Percentiles rank a stretch among this genome's conserved stretches.
phyloP scores from a whole-genome alignment of 2,888 invertebrate species.

The Lasius fuliginosus region DNA sequence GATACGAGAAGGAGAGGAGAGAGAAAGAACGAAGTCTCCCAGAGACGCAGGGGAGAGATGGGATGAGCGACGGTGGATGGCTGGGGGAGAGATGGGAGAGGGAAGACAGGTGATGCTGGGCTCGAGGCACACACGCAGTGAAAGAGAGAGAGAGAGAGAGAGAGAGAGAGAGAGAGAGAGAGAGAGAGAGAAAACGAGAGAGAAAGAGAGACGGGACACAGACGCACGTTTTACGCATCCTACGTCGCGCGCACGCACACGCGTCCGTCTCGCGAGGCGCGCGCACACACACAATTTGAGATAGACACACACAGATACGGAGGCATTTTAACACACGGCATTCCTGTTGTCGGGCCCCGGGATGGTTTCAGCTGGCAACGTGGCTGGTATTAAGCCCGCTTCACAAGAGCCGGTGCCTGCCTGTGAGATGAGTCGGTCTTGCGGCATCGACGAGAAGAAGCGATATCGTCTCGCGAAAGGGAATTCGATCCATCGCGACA shows the following conservation, averaged over 20 bases:
- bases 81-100: slow-evolving; percentile 71
- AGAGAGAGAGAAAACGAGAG: neutral
- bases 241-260: slow-evolving; percentile 73
- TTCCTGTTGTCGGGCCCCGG: slow-evolving; percentile 84
- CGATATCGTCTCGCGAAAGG: slow-evolving; percentile 71
- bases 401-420: slow-evolving; percentile 70
- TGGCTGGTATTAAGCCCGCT: slow-evolving; percentile 81
- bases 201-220: slow-evolving; percentile 57
- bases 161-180: slow-evolving; percentile 32
- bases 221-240: slow-evolving; percentile 79
- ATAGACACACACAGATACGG: slow-evolving; percentile 67
- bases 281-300: slow-evolving; percentile 62
- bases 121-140: slow-evolving; percentile 76
- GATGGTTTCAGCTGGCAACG: slow-evolving; percentile 84
- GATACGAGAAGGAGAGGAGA: slow-evolving; percentile 34
- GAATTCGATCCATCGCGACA: slow-evolving; percentile 73
- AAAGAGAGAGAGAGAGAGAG: neutral
- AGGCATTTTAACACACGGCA: slow-evolving; percentile 86
- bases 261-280: slow-evolving; percentile 48
- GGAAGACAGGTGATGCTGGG: slow-evolving; percentile 85
- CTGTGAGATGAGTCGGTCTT: slow-evolving; percentile 1
- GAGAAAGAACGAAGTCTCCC: slow-evolving; percentile 56
- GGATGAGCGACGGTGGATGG: slow-evolving; percentile 59
- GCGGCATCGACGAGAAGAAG: slow-evolving; percentile 63
- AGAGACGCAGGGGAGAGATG: slow-evolving; percentile 39